phyloP scores from a whole-genome alignment of 2,113 vertebrate species.

The Synodontis membranacea region DNA sequence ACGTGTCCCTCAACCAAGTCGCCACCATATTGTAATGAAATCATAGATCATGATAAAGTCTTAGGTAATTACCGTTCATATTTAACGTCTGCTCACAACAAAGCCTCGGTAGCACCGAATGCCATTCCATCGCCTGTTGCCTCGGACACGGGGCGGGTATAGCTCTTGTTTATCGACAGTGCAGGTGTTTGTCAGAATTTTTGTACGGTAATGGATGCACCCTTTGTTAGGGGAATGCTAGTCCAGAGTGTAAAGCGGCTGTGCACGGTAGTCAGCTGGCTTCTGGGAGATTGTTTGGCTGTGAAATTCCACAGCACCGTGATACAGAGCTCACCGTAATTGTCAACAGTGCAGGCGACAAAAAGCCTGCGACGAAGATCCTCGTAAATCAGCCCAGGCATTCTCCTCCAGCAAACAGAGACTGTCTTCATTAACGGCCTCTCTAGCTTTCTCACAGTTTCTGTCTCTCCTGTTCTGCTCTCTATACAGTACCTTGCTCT shows the following conservation, averaged over 20 bases:
- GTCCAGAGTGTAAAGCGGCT: slow-evolving; percentile 16
- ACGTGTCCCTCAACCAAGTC: no score
- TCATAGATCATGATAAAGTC: background rate
- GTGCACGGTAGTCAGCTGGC: background rate
- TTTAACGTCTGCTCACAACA: slow-evolving; percentile 1
- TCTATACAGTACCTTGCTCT: background rate
- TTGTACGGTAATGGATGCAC: background rate
- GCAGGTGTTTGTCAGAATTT: slow-evolving; percentile 4
- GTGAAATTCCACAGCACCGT: slow-evolving; percentile 28
- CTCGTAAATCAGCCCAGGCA: slow-evolving; percentile 38
- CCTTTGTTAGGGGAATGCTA: background rate
- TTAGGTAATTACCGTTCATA: background rate
- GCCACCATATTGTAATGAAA: background rate
- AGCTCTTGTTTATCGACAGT: background rate
- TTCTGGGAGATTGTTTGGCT: slow-evolving; percentile 1
- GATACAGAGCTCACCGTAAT: slow-evolving; percentile 43
- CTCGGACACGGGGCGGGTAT: slow-evolving; percentile 4
- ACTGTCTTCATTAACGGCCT: slow-evolving; percentile 16
- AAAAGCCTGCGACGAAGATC: slow-evolving; percentile 35
- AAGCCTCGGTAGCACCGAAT: background rate
- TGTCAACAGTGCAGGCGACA: slow-evolving; percentile 35
- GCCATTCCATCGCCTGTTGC: slow-evolving; percentile 28
- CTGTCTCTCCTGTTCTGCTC: background rate
- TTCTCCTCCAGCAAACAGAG: slow-evolving; percentile 11
- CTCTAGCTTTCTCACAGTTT: background rate